Conservation (phyloP, 2,888 invertebrate species). For the Acrocera orbiculus region DNA sequence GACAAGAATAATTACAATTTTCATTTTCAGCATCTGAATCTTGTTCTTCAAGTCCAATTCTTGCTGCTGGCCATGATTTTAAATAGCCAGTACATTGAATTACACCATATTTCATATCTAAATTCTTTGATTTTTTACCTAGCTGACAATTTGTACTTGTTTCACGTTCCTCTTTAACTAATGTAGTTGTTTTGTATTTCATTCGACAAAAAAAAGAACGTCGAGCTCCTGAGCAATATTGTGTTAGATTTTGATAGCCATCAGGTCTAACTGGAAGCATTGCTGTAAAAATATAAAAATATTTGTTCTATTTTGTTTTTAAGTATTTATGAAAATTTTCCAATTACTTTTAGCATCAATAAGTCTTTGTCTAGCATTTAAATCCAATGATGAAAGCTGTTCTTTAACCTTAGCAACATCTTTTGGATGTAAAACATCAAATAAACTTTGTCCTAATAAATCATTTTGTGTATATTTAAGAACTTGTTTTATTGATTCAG, state of each 20-base stretch:
- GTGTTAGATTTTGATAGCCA: slow-evolving; percentile 54
- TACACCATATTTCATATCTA: slow-evolving; percentile 70
- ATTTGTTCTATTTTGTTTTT: not conserved
- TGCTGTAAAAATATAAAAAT: slow-evolving; percentile 40
- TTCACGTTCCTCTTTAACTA: slow-evolving; percentile 54
- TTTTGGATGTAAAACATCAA: slow-evolving; percentile 86
- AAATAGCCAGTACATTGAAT: slow-evolving; percentile 87
- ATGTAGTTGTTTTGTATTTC: slow-evolving; percentile 51
- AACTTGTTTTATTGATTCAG: slow-evolving; percentile 67
- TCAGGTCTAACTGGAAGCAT: slow-evolving; percentile 84
- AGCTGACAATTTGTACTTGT: slow-evolving; percentile 38
- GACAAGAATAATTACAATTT: slow-evolving; percentile 57
- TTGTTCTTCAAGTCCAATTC: slow-evolving; percentile 49
- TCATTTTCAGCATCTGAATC: slow-evolving; percentile 41
- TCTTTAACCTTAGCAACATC: slow-evolving; percentile 91
- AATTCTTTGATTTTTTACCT: slow-evolving; percentile 40
- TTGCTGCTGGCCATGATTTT: slow-evolving; percentile 77
- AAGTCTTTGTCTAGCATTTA: slow-evolving; percentile 70
- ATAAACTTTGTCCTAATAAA: slow-evolving; percentile 78
- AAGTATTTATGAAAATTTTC: not conserved
- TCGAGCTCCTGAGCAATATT: slow-evolving; percentile 72
- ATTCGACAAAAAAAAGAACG: slow-evolving; percentile 89
- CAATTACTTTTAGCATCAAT: slow-evolving; percentile 80
- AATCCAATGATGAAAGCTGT: slow-evolving; percentile 77
- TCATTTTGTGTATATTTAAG: slow-evolving; percentile 74